Base-by-base conservation (phyloP, 23 tunicate species). In the Trididemnum miniatum region DNA sequence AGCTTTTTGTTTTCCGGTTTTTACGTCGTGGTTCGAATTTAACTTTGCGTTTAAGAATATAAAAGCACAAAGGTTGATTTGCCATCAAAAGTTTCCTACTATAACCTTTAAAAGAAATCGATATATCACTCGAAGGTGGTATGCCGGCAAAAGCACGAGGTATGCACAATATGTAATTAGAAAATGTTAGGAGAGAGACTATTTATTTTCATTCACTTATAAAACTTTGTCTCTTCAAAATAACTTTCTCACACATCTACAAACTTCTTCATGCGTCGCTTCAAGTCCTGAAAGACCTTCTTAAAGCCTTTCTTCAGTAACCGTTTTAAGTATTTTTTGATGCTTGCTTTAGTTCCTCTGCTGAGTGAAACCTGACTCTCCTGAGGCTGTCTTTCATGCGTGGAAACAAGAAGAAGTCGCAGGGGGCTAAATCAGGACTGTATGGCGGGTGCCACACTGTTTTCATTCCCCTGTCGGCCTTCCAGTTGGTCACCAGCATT, bases 361-460 rank as follows among this genome's bases (percentile, higher is more conserved):
- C 32, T 67, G 75, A 67, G 38, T 67, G 38, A 24, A 67, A 67
- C 32, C 75, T 67, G 75, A 67, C 32, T 67, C 75, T 9, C 38
- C 75, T 67, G 75, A 32, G 75, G 75, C 75, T 67, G 37, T 67
- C 38, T 67, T 67, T 67, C 38, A 67, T 67, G 75, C 38, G 75
- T 67, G 37, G 38, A 38, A 67, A 67, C 75, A 67, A 38, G n/a
- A 67, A 67, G 75, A 67, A 31, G 38, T 32, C 25, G 75, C 75
- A 30, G 25, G 75, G 75, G 75, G 75, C 75, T 67, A 67, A 38
- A 38, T 67, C 75, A 67, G 75, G 75, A n/a, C 75, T 67, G 38
- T 67, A 31, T 37, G 75, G 38, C 25, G 15, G 75, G 75, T 32
- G 38, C 32, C 32, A 38, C 32, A 67, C 38, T 67, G 75, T 67